A percentile compares a stretch with the other conserved stretches of the same genome.
Conservation (phyloP, 2,888 invertebrate species). For the Cotesia congregata region DNA sequence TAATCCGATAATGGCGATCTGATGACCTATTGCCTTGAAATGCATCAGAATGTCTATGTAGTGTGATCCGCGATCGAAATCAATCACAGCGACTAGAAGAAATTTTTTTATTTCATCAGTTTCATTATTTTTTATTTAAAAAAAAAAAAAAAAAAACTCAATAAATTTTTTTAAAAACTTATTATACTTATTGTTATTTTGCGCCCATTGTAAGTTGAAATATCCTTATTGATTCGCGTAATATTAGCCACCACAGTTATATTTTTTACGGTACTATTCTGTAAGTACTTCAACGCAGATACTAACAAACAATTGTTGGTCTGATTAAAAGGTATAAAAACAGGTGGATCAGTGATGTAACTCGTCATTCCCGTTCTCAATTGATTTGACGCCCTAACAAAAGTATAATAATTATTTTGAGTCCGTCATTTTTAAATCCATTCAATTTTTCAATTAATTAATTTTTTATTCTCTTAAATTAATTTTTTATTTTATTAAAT, state of each 20-base stretch:
- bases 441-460: no score
- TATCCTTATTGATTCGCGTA: constrained; percentile 44
- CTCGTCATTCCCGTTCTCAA: constrained; percentile 53
- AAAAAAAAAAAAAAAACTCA: no score
- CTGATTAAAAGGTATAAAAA: constrained; percentile 50
- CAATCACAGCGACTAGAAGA: constrained; percentile 52
- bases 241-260: constrained; percentile 26
- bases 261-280: constrained; percentile 34
- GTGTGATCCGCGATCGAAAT: constrained; percentile 39
- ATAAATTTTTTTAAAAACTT: not conserved
- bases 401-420: not conserved
- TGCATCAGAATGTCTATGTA: constrained; percentile 47
- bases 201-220: constrained; percentile 48
- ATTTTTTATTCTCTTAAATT: no score
- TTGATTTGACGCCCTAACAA: constrained; percentile 46
- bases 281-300: constrained; percentile 34
- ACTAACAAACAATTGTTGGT: constrained; percentile 48
- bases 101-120: constrained; percentile 20
- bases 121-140: no score
- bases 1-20: constrained; percentile 49
- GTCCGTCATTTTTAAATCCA: not conserved
- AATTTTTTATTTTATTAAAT: no score
- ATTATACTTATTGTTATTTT: constrained; percentile 51
- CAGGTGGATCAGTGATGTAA: constrained; percentile 41
- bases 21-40: constrained; percentile 51